These are phyloP conservation scores for Rhinoderma darwinii DNA, from an alignment of 2,113 vertebrate genomes.

Conservation along the genomic window DNA sequence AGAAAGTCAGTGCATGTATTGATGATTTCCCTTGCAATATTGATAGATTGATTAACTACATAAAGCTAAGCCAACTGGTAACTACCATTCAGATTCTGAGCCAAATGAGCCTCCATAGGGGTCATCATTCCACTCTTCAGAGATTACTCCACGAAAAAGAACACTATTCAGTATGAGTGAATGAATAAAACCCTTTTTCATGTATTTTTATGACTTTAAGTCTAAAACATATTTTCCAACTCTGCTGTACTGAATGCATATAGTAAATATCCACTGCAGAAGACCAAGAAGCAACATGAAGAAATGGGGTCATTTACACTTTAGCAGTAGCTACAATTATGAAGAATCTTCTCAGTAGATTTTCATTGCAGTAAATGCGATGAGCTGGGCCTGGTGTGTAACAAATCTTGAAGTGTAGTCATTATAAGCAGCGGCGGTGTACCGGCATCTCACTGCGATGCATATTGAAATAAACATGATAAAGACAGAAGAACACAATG, in stretches of 20 bases:
- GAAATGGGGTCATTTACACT: background rate
- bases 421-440: conserved; percentile 23
- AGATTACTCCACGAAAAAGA: too few species aligned
- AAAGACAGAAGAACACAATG: conserved; percentile 38
- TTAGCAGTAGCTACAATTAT: background rate
- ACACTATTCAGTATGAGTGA: too few species aligned
- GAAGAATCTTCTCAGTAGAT: background rate
- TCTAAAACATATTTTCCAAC: background rate
- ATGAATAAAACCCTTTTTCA: too few species aligned
- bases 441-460: background rate
- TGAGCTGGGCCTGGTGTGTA: background rate
- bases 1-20: too few species aligned
- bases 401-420: background rate
- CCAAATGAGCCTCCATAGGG: too few species aligned
- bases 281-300: background rate
- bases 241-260: background rate
- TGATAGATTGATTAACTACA: too few species aligned
- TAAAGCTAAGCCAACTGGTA: too few species aligned
- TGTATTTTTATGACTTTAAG: too few species aligned
- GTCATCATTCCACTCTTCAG: too few species aligned
- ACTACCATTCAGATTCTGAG: too few species aligned
- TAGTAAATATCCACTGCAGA: background rate
- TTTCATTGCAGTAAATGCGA: background rate
- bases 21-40: too few species aligned
- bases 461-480: conserved; percentile 44